Evolutionary conservation across 2,797 vertebrate genomes (phyloP).

Genomic region (Syndactyla subalaris): DNA sequence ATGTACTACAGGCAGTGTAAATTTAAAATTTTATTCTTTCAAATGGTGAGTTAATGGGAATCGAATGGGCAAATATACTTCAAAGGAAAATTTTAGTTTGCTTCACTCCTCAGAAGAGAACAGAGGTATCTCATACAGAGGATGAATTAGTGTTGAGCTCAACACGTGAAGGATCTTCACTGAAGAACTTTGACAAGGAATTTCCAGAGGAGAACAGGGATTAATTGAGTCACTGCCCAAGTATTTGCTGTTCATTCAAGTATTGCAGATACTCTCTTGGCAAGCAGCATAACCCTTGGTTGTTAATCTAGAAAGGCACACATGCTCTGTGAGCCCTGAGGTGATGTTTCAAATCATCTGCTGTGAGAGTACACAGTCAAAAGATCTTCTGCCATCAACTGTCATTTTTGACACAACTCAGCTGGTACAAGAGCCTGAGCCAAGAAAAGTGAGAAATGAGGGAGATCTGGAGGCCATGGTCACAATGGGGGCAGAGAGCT

Average conservation of each 20-base stretch:
- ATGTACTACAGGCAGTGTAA: not conserved
- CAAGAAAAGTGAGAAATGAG: not conserved
- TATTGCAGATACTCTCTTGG: not conserved
- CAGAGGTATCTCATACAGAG: not conserved
- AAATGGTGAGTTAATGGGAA: not conserved
- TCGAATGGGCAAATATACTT: not conserved
- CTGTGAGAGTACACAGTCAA: not conserved
- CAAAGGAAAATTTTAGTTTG: not conserved
- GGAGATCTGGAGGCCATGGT: fast-evolving
- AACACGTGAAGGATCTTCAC: not conserved
- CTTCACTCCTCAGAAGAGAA: not conserved
- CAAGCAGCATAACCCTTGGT: not conserved
- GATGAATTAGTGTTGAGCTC: not conserved
- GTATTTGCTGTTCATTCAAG: not conserved
- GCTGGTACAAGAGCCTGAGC: not conserved
- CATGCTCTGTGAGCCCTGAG: not conserved
- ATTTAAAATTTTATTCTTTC: conserved; percentile 16
- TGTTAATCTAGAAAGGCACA: not conserved
- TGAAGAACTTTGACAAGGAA: not conserved
- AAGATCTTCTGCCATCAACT: not conserved
- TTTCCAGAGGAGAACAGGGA: not conserved
- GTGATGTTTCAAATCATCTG: not conserved
- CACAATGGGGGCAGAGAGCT: fast-evolving
- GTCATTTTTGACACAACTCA: not conserved
- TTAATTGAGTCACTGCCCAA: not conserved